Percentiles rank a stretch among this genome's conserved stretches.
phyloP scores from a whole-genome alignment of 1,140 invertebrate species.

The Bombus vancouverensis region DNA sequence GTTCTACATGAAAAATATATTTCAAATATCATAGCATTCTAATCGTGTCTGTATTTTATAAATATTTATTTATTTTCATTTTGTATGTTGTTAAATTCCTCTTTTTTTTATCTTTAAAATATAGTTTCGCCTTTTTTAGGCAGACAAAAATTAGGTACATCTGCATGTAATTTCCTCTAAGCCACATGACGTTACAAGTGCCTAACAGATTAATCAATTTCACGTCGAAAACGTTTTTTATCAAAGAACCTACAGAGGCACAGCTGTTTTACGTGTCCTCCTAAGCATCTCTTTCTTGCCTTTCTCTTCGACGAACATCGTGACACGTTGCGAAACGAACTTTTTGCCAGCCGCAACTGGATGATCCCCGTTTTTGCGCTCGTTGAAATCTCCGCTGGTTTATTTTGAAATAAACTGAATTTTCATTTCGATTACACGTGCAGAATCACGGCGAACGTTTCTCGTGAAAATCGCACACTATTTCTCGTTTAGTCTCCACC shows the following conservation, averaged over 20 bases:
- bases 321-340: not conserved
- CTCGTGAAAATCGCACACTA: accelerated
- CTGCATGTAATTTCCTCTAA: not conserved
- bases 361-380: not conserved
- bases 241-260: not conserved
- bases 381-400: not conserved
- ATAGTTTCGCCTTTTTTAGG: too few relatives aligned
- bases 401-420: not conserved
- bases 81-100: too few relatives aligned
- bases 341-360: not conserved
- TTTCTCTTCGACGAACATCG: not conserved
- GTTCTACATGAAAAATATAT: too few relatives aligned
- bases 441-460: not conserved
- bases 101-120: not conserved
- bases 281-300: conserved; percentile 9
- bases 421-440: not conserved
- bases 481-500: not conserved
- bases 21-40: too few relatives aligned
- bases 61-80: too few relatives aligned
- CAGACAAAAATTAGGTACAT: not conserved
- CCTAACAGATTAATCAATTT: not conserved
- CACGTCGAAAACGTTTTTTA: not conserved
- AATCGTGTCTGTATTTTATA: too few relatives aligned
- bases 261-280: not conserved
- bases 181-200: not conserved